Conservation (phyloP, 1,140 invertebrate genomes). For the Cryptotermes secundus region DNA sequence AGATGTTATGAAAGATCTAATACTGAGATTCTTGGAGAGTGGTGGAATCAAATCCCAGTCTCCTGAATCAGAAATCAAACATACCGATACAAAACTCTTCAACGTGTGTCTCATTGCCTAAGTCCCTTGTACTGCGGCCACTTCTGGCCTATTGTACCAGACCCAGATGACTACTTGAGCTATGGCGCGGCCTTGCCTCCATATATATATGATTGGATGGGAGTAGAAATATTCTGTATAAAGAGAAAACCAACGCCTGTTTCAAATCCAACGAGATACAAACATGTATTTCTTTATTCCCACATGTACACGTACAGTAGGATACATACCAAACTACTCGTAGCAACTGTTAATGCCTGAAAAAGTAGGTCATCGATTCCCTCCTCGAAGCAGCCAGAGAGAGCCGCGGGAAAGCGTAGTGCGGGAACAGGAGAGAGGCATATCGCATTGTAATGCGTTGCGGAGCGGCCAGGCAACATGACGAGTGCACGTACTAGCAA, state of each 20-base stretch:
- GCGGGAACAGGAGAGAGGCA: not conserved
- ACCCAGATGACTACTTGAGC: too few relatives aligned
- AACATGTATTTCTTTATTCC: not conserved
- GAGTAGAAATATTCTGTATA: not conserved
- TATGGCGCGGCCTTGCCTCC: too few relatives aligned
- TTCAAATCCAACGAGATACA: not conserved
- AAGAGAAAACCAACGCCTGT: not conserved
- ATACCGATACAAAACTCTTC: too few relatives aligned
- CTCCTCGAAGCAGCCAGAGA: not conserved
- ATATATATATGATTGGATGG: not conserved
- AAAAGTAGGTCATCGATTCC: constrained; percentile 1
- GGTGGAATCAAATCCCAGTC: too few relatives aligned
- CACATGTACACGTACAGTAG: not conserved
- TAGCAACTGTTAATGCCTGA: not conserved
- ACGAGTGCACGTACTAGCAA: not conserved
- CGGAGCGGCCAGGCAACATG: not conserved
- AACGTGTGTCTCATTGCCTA: too few relatives aligned
- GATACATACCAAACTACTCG: not conserved
- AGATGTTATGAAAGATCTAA: too few relatives aligned
- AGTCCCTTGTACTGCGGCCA: too few relatives aligned
- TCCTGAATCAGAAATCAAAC: too few relatives aligned
- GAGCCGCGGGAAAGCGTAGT: not conserved
- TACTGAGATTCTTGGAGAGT: too few relatives aligned
- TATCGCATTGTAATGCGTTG: not conserved
- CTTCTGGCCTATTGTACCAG: too few relatives aligned